Evolutionary conservation across 1,140 invertebrate genomes (phyloP).

Genomic region (Palaemon carinicauda): DNA sequence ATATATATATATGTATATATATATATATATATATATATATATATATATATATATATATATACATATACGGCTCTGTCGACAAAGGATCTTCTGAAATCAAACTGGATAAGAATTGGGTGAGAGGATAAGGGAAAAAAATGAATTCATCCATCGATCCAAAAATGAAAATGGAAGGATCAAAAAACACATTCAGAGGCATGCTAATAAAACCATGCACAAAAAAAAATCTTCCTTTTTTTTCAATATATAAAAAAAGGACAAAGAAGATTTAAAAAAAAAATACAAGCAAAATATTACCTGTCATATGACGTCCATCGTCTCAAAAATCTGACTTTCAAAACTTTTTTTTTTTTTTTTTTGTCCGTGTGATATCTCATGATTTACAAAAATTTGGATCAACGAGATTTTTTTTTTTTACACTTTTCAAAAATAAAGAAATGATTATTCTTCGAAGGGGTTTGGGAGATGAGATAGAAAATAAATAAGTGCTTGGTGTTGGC

Average conservation of each 20-base stretch:
- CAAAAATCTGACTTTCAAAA: conserved; percentile 41
- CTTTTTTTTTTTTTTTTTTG: too few relatives aligned
- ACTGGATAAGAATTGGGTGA: too few relatives aligned
- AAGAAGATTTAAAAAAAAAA: not conserved
- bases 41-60: conserved; percentile 5
- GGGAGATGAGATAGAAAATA: too few relatives aligned
- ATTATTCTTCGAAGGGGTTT: too few relatives aligned
- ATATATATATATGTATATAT: conserved; percentile 17
- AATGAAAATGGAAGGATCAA: not conserved
- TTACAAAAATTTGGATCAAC: too few relatives aligned
- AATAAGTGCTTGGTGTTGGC: too few relatives aligned
- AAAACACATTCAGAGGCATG: conserved; percentile 14
- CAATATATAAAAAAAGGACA: not conserved
- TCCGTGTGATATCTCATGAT: not conserved
- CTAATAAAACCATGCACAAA: conserved; percentile 26
- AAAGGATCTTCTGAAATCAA: too few relatives aligned
- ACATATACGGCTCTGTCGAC: not conserved
- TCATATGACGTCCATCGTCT: conserved; percentile 12
- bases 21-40: conserved; percentile 20
- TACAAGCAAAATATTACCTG: conserved; percentile 37
- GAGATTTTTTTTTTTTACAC: too few relatives aligned
- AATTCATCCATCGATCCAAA: not conserved
- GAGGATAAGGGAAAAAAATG: not conserved
- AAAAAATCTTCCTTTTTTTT: not conserved
- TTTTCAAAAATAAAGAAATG: too few relatives aligned